phyloP scores from a whole-genome alignment of 2,888 invertebrate genomes.

The Melieria omissa region DNA sequence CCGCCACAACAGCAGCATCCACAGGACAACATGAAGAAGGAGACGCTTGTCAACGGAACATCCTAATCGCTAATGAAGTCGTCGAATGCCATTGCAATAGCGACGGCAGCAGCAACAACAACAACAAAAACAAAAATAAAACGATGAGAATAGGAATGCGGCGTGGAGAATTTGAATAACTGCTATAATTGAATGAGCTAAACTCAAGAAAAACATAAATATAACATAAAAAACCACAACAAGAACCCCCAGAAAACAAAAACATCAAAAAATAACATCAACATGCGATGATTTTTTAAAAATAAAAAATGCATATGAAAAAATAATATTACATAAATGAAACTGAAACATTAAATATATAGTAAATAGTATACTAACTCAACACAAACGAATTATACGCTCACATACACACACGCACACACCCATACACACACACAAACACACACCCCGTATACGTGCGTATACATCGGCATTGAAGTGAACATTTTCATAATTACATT shows the following conservation, averaged over 20 bases:
- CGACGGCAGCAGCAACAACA: constrained; percentile 12
- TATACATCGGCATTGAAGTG: neutral
- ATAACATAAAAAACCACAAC: constrained; percentile 10
- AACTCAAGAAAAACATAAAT: constrained; percentile 17
- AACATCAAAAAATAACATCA: constrained; percentile 9
- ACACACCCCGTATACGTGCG: constrained; percentile 12
- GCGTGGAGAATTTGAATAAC: constrained; percentile 19
- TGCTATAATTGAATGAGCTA: constrained; percentile 30
- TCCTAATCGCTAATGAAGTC: constrained; percentile 57
- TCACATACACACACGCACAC: constrained; percentile 38
- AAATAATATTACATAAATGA: constrained; percentile 41
- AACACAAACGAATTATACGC: constrained; percentile 42
- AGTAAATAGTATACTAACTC: constrained; percentile 35
- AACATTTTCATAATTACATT: too few species aligned
- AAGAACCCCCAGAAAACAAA: constrained; percentile 12
- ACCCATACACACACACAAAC: constrained; percentile 35
- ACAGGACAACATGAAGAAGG: constrained; percentile 62
- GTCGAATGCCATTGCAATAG: constrained; percentile 14
- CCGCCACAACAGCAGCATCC: constrained; percentile 48
- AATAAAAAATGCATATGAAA: constrained; percentile 42
- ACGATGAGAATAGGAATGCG: constrained; percentile 25
- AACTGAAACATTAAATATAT: constrained; percentile 37
- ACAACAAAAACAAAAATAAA: constrained; percentile 24
- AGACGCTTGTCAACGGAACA: constrained; percentile 65
- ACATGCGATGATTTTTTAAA: constrained; percentile 20